These are phyloP conservation scores for Athalia rosae DNA, from an alignment of 2,888 invertebrate species.

Conservation along the genomic window DNA sequence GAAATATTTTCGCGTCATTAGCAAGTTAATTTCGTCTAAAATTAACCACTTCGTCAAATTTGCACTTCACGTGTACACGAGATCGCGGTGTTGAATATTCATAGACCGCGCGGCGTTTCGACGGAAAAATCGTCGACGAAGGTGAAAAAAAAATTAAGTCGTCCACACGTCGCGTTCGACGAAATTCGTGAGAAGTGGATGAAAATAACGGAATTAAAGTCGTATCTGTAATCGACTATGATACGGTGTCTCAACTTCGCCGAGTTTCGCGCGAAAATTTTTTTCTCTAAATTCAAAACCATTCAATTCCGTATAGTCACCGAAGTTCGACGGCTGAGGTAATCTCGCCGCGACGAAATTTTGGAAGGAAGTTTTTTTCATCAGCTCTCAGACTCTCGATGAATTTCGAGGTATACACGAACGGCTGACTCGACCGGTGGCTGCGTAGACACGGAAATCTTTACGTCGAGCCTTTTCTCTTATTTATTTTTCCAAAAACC, in stretches of 20 bases:
- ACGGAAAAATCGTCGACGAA: neutral
- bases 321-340: slow-evolving; percentile 56
- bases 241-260: neutral
- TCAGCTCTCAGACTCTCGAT: slow-evolving; percentile 31
- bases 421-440: no score
- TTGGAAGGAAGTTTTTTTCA: slow-evolving; percentile 52
- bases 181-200: neutral
- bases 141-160: no score
- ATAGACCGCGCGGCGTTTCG: neutral
- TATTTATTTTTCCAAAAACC: no score
- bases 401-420: slow-evolving; percentile 9
- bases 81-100: neutral
- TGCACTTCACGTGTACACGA: neutral
- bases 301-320: slow-evolving; percentile 64
- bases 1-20: neutral
- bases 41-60: neutral
- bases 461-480: no score
- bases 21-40: neutral
- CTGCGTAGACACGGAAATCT: no score
- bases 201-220: neutral
- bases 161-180: no score
- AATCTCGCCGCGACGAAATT: slow-evolving; percentile 3
- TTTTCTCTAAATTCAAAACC: slow-evolving; percentile 62
- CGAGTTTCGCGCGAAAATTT: slow-evolving; percentile 50
- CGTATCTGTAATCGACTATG: neutral